Base-by-base conservation (phyloP, 2,888 invertebrate species). In the Trissonchulus sp. region DNA sequence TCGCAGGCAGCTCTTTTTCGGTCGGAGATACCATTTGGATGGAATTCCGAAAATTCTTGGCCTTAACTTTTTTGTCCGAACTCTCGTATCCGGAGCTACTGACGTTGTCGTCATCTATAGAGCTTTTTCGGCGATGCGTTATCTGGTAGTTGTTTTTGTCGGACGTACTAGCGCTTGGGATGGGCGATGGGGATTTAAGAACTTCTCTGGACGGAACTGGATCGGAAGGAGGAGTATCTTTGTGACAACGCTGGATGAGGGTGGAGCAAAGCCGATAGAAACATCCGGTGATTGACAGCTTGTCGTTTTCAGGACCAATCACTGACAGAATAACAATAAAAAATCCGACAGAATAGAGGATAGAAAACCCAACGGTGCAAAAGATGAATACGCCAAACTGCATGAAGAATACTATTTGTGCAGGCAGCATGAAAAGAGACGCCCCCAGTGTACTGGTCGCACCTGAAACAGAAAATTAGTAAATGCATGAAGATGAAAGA, bases 381-480 rank as follows among this genome's bases (percentile, higher is more conserved):
- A 83, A 82, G 76, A 83, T 79, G 76, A 83, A 83, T 18, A 83
- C 76, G 0, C 83, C 83, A 75, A 83, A 83, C 78, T 83, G 83
- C 28, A 79, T 71, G 76, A 83, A 81, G 79, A 83, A 83, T 8
- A 79, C 79, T 37, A 83, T 78, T 76, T 82, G 38, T 2, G 83
- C 80, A 30, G 81, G 78, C 48, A 83, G 79, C 78, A 83, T 80
- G 75, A 83, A 83, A 28, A 80, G 28, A 0, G 83, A 79, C 2
- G 82, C 82, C 0, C 83, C 83, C 0, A 83, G 76, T 1, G 83
- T 83, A 18, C 82, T 83, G 37, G 79, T 78, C 23, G 83, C 83
- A 0, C 83, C 71, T 69, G 34, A 69, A 69, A 69, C 48, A 48
- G 23, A 8, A 48, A 48, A n/a, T n/a, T n/a, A n/a, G n/a, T n/a